Conservation (phyloP, 2,888 invertebrate genomes). For the Monochamus alternatus region DNA sequence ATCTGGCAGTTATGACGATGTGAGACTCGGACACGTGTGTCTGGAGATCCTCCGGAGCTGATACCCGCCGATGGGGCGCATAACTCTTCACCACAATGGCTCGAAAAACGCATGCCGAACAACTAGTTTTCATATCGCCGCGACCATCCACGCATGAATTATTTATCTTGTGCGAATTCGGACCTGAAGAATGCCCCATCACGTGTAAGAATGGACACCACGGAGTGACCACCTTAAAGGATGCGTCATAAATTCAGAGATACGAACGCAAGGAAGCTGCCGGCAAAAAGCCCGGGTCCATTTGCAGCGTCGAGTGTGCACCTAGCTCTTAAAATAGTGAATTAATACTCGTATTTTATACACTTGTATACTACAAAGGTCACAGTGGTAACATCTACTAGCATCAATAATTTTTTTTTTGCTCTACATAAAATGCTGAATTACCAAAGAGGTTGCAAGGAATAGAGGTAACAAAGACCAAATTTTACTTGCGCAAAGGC, state of each 20-base stretch:
- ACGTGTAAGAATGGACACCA: conserved; percentile 52
- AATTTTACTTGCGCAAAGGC: too few relatives aligned
- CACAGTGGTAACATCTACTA: too few relatives aligned
- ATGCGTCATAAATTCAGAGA: conserved; percentile 22
- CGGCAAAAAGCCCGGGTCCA: not conserved
- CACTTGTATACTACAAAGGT: too few relatives aligned
- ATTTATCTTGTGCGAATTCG: conserved; percentile 61
- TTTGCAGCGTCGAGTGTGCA: not conserved
- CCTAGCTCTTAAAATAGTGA: too few relatives aligned
- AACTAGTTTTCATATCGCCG: conserved; percentile 69
- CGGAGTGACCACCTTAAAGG: conserved; percentile 40
- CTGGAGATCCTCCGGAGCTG: conserved; percentile 64
- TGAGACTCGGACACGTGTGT: conserved; percentile 65
- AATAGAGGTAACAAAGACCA: too few relatives aligned
- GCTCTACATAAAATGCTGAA: too few relatives aligned
- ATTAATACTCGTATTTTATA: too few relatives aligned
- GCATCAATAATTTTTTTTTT: too few relatives aligned
- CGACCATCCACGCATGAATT: conserved; percentile 66
- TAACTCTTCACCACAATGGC: conserved; percentile 68
- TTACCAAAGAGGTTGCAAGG: too few relatives aligned
- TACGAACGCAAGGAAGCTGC: not conserved
- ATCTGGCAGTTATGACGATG: conserved; percentile 67
- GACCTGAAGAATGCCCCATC: conserved; percentile 51
- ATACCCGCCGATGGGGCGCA: conserved; percentile 66
- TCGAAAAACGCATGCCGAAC: conserved; percentile 67